Percentiles rank a stretch among this genome's conserved stretches.
phyloP scores from a whole-genome alignment of 2,113 vertebrate species.

The Apodemus speciosus region DNA sequence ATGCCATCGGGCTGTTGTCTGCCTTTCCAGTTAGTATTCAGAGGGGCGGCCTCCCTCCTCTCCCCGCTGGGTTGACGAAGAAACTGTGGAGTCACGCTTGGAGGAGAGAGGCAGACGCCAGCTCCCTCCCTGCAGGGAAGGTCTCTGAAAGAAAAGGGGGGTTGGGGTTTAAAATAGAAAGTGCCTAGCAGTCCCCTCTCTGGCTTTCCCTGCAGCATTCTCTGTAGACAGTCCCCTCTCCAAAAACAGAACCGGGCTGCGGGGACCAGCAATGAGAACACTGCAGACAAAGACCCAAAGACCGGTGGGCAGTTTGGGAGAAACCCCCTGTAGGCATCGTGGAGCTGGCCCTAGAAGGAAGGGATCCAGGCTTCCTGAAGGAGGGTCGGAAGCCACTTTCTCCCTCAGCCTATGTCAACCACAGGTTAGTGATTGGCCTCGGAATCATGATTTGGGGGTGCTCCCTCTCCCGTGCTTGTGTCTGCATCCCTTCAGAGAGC shows the following conservation, averaged over 20 bases:
- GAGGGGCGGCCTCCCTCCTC: neutral
- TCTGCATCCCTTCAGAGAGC: neutral
- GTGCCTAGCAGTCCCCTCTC: neutral
- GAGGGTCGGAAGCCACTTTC: neutral
- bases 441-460: neutral
- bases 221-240: neutral
- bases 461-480: neutral
- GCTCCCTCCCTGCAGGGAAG: neutral
- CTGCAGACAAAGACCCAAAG: conserved; percentile 50
- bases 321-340: neutral
- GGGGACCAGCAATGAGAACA: neutral
- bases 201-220: neutral
- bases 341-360: neutral
- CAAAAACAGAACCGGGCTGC: neutral
- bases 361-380: neutral
- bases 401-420: neutral
- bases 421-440: neutral
- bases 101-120: neutral
- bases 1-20: neutral
- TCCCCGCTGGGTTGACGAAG: neutral
- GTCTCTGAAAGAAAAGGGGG: conserved; percentile 17
- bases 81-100: conserved; percentile 52
- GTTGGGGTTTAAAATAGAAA: conserved; percentile 57
- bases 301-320: conserved; percentile 17
- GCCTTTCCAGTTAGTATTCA: conserved; percentile 41